Base-by-base conservation (phyloP, 2,797 vertebrate genomes). In the Babyrousa celebensis region DNA sequence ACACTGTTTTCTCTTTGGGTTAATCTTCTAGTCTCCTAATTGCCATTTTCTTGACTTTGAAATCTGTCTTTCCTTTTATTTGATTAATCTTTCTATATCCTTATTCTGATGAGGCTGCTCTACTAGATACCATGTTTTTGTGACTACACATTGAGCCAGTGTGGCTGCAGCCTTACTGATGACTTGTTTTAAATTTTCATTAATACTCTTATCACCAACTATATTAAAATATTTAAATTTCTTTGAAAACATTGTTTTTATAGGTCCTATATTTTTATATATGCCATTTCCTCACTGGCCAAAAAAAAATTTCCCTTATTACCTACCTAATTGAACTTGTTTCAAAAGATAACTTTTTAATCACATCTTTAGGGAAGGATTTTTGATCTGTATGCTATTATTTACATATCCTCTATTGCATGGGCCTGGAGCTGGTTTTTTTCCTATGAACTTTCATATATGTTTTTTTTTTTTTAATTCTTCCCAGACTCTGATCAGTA, bases 181-280 rank as follows among this genome's bases (percentile, higher is more conserved):
- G 40, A 8, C 12, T 43, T 63, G 6, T 84, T 32, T 78, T 70
- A 62, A 14, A 75, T 68, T 91, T 91, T 82, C 27, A 43, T 77
- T 62, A 83, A 25, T 48, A 67, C 2, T 92, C 6, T 80, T 74
- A 62, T 29, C 18, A 40, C 17, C 48, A 58, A 52, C 5, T 3
- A 52, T 52, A 68, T 3, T 17, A 18, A 95, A 68, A 54, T 87
- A 54, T 70, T 87, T 62, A 68, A 23, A 60, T 83, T 95, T 91
- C 7, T 68, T 52, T 65, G n/a, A 62, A 27, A 95, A 70, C 8
- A 43, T 14, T 36, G 1, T 67, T 86, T 80, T n/a, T 52, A 6
- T 85, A 67, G 67, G 27, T 67, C 36, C 6, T 3, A 6, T 36
- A 54, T 14, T 48, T 68, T 87, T 92, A 8, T 25, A 36, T 1